phyloP scores from a whole-genome alignment of 2,888 invertebrate species.

The Sympetrum striolatum region DNA sequence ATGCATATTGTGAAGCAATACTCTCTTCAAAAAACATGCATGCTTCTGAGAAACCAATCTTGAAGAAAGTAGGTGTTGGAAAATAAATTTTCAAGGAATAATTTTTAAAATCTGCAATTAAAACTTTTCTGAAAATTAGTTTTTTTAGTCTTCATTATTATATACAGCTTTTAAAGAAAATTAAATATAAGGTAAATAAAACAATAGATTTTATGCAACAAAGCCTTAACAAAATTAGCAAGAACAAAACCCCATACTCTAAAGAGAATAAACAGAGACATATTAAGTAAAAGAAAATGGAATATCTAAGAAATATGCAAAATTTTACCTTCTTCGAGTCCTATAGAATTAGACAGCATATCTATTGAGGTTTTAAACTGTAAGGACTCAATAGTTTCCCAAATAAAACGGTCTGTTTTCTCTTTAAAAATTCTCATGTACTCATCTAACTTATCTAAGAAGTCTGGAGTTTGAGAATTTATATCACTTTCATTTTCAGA shows the following conservation, averaged over 20 bases:
- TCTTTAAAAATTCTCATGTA: constrained; percentile 74
- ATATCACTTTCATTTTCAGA: constrained; percentile 53
- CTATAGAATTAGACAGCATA: neutral
- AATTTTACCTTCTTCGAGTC: neutral
- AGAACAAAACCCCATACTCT: too few species aligned
- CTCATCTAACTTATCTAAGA: constrained; percentile 74
- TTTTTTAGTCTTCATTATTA: too few species aligned
- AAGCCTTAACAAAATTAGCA: too few species aligned
- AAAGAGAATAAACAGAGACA: too few species aligned
- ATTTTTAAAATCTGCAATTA: too few species aligned
- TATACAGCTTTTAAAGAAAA: too few species aligned
- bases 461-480: constrained; percentile 64
- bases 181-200: too few species aligned
- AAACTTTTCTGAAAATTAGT: too few species aligned
- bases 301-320: neutral
- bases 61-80: too few species aligned
- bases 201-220: too few species aligned
- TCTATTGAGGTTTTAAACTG: constrained; percentile 27
- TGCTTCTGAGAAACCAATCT: neutral
- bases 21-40: neutral
- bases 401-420: constrained; percentile 68
- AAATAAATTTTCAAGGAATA: too few species aligned
- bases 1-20: neutral
- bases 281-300: too few species aligned
- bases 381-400: constrained; percentile 22